Evolutionary conservation across 2,113 vertebrate species (phyloP).

Genomic region (Nycticorax nycticorax): DNA sequence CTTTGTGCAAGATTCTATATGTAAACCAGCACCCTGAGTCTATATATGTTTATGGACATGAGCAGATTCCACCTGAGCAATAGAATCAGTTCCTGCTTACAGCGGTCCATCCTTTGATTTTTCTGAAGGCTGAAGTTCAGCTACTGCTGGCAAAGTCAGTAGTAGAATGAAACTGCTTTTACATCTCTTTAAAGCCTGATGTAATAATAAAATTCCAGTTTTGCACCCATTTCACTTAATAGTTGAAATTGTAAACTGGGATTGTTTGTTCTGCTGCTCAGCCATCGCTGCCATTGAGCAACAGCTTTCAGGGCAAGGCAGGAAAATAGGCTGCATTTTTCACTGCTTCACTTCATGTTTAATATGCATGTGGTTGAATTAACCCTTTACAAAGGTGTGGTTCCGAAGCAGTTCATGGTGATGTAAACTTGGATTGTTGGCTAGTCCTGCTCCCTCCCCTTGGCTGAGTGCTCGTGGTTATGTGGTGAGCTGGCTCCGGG

Average conservation of each 20-base stretch:
- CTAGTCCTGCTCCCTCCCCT: neutral
- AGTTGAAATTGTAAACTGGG: neutral
- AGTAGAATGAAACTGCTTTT: neutral
- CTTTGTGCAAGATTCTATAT: neutral
- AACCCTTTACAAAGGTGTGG: neutral
- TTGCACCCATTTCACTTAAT: neutral
- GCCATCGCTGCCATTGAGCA: neutral
- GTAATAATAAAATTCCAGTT: neutral
- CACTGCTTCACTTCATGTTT: neutral
- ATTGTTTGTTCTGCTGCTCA: neutral
- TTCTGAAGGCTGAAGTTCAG: neutral
- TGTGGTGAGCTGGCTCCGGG: neutral
- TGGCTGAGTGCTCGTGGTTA: neutral
- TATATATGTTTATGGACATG: neutral
- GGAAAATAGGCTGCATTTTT: neutral
- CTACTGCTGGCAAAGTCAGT: neutral
- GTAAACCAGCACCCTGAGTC: neutral
- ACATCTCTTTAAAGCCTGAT: neutral
- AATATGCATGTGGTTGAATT: neutral
- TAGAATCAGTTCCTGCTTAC: neutral
- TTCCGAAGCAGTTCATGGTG: neutral
- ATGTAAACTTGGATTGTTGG: neutral
- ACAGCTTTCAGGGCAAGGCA: neutral
- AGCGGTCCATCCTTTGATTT: neutral
- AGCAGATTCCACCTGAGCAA: neutral